Percentiles rank a stretch among this genome's conserved stretches.
Conservation (phyloP, 2,113 vertebrate species). For the Actinemys pallida region DNA sequence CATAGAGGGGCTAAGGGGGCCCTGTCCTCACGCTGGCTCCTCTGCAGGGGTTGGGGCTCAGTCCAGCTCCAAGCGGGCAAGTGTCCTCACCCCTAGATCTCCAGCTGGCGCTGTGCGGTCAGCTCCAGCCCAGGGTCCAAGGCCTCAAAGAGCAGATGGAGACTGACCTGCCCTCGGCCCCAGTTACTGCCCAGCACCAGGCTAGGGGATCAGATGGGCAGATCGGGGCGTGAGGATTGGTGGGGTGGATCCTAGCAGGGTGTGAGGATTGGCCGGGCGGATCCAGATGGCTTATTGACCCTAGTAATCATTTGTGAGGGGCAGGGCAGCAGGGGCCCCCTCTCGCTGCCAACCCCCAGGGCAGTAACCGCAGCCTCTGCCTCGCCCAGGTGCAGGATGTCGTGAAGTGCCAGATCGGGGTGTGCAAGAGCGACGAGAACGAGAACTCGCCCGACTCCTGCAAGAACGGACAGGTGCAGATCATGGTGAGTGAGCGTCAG, state of each 20-base stretch:
- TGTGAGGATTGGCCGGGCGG: too few species aligned
- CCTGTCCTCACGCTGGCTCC: not conserved
- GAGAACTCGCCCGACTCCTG: slow-evolving; percentile 98
- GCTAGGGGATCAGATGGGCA: not conserved
- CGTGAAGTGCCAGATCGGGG: slow-evolving; percentile 95
- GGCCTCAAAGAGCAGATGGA: too few species aligned
- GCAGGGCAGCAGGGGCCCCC: not conserved
- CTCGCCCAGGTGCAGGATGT: slow-evolving; percentile 93
- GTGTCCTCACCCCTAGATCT: not conserved
- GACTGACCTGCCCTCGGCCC: not conserved
- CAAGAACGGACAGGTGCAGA: slow-evolving; percentile 99
- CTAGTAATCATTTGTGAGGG: too few species aligned
- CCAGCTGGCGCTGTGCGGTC: not conserved
- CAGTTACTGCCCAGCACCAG: not conserved
- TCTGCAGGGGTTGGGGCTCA: not conserved
- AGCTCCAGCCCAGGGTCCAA: not conserved
- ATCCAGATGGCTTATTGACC: not conserved
- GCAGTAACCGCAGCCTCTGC: slow-evolving; percentile 37
- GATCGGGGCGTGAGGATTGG: too few species aligned
- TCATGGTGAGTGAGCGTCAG: slow-evolving; percentile 90
- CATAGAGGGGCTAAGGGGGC: too few species aligned
- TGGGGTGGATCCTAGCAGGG: not conserved
- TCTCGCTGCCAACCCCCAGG: not conserved
- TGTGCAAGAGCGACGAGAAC: slow-evolving; percentile 94
- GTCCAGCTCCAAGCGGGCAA: too few species aligned